Percentiles rank a stretch among this genome's conserved stretches.
Conservation (phyloP, 2,113 vertebrate genomes). For the Tupaia tana region DNA sequence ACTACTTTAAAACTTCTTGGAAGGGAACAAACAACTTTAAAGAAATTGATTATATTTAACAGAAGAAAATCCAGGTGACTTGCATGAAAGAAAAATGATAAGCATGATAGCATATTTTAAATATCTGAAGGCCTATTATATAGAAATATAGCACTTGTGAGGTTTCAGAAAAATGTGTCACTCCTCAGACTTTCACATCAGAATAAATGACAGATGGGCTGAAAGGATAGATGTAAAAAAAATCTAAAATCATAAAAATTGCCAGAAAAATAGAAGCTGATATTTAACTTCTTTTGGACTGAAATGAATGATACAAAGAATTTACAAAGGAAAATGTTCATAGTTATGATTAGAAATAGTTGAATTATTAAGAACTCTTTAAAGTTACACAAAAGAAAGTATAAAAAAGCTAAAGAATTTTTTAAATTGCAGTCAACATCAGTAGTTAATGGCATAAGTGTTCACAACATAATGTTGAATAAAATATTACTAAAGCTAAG, state of each 20-base stretch:
- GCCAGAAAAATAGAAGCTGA: background rate
- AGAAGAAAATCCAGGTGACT: background rate
- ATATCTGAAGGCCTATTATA: background rate
- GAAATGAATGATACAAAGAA: background rate
- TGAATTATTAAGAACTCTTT: conserved; percentile 15
- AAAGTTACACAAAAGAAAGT: background rate
- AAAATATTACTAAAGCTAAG: background rate
- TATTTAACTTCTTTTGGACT: conserved; percentile 5
- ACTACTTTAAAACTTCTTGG: background rate
- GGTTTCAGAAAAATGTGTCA: background rate
- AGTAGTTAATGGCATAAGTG: background rate
- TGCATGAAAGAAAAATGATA: conserved; percentile 12
- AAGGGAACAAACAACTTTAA: background rate
- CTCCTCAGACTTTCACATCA: background rate
- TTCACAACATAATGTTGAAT: background rate
- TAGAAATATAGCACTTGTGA: background rate
- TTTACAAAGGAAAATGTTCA: background rate
- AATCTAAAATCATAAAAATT: conserved; percentile 26
- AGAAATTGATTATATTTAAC: background rate
- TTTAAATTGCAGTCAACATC: background rate
- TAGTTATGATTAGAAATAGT: background rate
- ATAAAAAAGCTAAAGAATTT: conserved; percentile 13
- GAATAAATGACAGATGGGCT: background rate
- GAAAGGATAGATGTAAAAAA: background rate
- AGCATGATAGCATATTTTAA: background rate